These are phyloP conservation scores for Laspeyria flexula DNA, from an alignment of 2,888 invertebrate genomes.

Conservation along the genomic window DNA sequence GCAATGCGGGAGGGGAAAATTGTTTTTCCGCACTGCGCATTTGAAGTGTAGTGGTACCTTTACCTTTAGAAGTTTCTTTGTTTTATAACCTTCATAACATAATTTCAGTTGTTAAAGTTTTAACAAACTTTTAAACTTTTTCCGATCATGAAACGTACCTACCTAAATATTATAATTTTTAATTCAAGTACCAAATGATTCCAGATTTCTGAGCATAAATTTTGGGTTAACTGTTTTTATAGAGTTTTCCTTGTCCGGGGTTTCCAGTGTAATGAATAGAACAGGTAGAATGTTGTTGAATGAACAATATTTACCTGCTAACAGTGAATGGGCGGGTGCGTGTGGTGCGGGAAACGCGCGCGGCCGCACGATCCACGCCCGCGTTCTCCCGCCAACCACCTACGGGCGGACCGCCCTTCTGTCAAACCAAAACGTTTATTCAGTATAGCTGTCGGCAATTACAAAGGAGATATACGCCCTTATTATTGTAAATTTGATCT, in stretches of 20 bases:
- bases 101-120: not conserved
- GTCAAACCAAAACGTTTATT: slow-evolving; percentile 26
- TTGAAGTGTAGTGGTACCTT: slow-evolving; percentile 18
- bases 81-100: slow-evolving; percentile 2
- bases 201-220: too few relatives aligned
- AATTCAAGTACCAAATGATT: too few relatives aligned
- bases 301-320: slow-evolving; percentile 76
- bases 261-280: not conserved
- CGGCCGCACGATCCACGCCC: slow-evolving; percentile 81
- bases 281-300: slow-evolving; percentile 1
- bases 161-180: too few relatives aligned
- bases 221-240: not conserved
- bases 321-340: slow-evolving; percentile 86
- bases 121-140: too few relatives aligned
- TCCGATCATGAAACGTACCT: too few relatives aligned
- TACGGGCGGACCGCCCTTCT: slow-evolving; percentile 83
- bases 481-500: too few relatives aligned
- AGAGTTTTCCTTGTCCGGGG: not conserved
- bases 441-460: not conserved
- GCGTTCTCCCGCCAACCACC: slow-evolving; percentile 84
- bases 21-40: slow-evolving; percentile 38
- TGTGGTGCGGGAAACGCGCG: slow-evolving; percentile 83
- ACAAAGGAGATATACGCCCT: not conserved
- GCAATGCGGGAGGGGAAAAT: slow-evolving; percentile 29
- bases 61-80: slow-evolving; percentile 10